Evolutionary conservation across 1,140 invertebrate species (phyloP).

Genomic region (Penaeus japonicus): DNA sequence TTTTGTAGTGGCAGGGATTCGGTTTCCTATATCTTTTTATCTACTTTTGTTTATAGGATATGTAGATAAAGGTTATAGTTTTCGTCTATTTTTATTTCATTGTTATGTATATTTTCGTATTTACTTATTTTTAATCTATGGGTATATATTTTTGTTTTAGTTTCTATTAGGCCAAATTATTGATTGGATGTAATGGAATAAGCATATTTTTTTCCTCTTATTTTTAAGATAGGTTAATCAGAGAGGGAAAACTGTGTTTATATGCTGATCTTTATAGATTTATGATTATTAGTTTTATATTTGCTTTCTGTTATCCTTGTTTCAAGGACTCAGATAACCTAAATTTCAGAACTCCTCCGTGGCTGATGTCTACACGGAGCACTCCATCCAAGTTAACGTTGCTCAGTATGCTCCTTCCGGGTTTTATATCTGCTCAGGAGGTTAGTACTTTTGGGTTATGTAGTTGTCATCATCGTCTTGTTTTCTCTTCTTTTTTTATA

Average conservation of each 20-base stretch:
- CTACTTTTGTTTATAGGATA: no score
- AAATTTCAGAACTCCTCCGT: conserved; percentile 87
- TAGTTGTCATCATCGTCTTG: no score
- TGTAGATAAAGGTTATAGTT: no score
- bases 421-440: conserved; percentile 98
- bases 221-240: no score
- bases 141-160: not conserved
- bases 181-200: no score
- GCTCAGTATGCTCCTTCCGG: conserved; percentile 98
- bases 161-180: no score
- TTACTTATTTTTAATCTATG: not conserved
- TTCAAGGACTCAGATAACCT: conserved; percentile 12
- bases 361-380: conserved; percentile 96
- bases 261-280: not conserved
- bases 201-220: no score
- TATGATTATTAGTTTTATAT: not conserved
- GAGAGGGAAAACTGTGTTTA: not conserved
- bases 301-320: not conserved
- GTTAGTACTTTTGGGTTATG: conserved; percentile 69
- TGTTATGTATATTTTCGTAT: not conserved
- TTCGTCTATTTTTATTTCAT: no score
- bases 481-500: no score
- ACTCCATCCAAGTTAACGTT: conserved; percentile 91
- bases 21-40: no score
- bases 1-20: no score